Percentiles rank a stretch among this genome's conserved stretches.
Conservation (phyloP, 2,888 invertebrate genomes). For the Pteria penguin region DNA sequence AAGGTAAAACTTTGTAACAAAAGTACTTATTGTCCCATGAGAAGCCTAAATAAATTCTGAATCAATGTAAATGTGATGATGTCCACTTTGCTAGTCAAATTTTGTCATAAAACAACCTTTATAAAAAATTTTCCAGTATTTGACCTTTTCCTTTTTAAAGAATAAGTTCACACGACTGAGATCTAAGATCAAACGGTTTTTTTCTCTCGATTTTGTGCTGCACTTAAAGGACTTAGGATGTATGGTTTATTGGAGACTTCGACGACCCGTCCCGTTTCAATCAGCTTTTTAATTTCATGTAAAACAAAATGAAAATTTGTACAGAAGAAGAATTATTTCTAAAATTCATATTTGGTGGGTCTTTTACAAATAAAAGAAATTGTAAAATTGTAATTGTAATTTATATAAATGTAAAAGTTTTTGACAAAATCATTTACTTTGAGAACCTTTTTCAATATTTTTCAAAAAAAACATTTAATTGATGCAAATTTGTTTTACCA, state of each 20-base stretch:
- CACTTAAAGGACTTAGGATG: background rate
- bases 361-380: slow-evolving; percentile 35
- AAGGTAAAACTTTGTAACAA: background rate
- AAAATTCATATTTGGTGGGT: slow-evolving; percentile 6
- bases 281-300: slow-evolving; percentile 29
- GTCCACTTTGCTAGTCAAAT: background rate
- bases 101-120: background rate
- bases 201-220: background rate
- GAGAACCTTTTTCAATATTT: background rate
- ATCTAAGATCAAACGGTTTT: background rate
- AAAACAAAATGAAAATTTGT: slow-evolving; percentile 40
- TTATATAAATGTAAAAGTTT: too few relatives aligned
- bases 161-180: background rate
- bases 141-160: background rate
- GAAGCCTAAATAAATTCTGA: background rate
- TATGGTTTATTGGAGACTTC: background rate
- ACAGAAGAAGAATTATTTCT: slow-evolving; percentile 43
- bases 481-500: background rate
- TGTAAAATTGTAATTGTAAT: slow-evolving; percentile 30
- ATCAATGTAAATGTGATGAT: background rate
- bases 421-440: slow-evolving; percentile 25
- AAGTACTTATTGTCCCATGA: background rate
- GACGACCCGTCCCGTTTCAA: background rate
- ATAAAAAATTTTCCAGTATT: background rate
- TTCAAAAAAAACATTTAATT: background rate